These are phyloP conservation scores for Euwallacea similis DNA, from an alignment of 1,140 invertebrate genomes.

Conservation along the genomic window DNA sequence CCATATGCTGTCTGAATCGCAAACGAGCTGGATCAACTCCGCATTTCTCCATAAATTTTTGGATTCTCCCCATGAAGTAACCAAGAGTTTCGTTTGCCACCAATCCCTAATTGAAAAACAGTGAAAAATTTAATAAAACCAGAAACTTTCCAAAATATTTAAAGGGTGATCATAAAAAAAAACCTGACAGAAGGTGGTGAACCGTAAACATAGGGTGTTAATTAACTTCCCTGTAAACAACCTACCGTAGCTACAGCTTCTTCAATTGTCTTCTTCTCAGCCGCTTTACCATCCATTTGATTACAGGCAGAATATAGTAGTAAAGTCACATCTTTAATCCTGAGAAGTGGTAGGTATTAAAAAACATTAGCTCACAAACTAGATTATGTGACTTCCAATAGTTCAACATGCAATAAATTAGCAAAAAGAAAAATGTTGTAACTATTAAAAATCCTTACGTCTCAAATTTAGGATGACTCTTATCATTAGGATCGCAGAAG, in stretches of 20 bases:
- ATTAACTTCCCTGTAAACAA: constrained; percentile 1
- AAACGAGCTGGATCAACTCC: constrained; percentile 86
- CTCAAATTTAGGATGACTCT: constrained; percentile 90
- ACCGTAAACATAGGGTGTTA: too few relatives aligned
- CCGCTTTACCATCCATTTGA: constrained; percentile 91
- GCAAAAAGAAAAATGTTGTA: background rate
- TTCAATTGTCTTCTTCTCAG: constrained; percentile 71
- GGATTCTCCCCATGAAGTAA: constrained; percentile 97
- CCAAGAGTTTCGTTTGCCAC: constrained; percentile 97
- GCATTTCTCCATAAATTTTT: constrained; percentile 83
- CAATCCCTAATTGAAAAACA: constrained; percentile 61
- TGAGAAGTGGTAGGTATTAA: background rate
- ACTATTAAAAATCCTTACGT: constrained; percentile 41
- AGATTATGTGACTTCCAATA: background rate
- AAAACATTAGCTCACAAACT: background rate
- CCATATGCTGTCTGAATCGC: constrained; percentile 97
- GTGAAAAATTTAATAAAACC: background rate
- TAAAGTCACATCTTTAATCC: constrained; percentile 72
- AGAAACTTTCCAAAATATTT: background rate
- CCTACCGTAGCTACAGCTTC: constrained; percentile 67
- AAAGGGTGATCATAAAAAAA: too few relatives aligned
- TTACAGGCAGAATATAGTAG: constrained; percentile 91
- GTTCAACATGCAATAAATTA: too few relatives aligned
- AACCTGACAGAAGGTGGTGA: too few relatives aligned
- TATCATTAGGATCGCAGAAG: constrained; percentile 92